A percentile compares a stretch with the other conserved stretches of the same genome.
These are phyloP conservation scores for Rhopalosiphum maidis DNA, from an alignment of 1,140 invertebrate genomes.

Conservation along the genomic window DNA sequence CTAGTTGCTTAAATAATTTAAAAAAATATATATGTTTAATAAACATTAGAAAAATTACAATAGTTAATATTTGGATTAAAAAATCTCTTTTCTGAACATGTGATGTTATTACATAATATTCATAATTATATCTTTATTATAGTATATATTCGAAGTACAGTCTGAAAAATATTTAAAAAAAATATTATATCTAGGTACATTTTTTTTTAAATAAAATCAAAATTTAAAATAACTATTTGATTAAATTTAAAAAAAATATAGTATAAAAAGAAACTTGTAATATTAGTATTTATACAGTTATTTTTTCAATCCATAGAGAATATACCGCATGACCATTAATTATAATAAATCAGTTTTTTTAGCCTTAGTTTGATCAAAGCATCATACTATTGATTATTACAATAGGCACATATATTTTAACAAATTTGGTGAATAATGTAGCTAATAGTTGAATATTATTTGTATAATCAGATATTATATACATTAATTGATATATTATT, in stretches of 20 bases:
- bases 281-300: background rate
- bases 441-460: background rate
- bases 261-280: background rate
- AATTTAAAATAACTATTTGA: background rate
- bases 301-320: background rate
- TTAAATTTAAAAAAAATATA: background rate
- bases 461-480: background rate
- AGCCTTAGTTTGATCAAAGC: background rate
- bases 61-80: background rate
- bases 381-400: background rate
- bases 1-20: background rate
- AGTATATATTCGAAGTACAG: background rate
- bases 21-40: background rate
- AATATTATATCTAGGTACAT: background rate
- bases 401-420: background rate
- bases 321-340: background rate
- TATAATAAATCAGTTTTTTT: background rate
- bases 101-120: background rate
- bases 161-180: background rate
- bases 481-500: background rate
- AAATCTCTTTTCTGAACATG: background rate
- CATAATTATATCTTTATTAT: background rate
- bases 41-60: background rate
- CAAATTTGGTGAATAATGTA: background rate
- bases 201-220: background rate